Percentiles rank a stretch among this genome's conserved stretches.
These are phyloP conservation scores for Ceriagrion tenellum DNA, from an alignment of 2,888 invertebrate genomes.

Conservation along the genomic window DNA sequence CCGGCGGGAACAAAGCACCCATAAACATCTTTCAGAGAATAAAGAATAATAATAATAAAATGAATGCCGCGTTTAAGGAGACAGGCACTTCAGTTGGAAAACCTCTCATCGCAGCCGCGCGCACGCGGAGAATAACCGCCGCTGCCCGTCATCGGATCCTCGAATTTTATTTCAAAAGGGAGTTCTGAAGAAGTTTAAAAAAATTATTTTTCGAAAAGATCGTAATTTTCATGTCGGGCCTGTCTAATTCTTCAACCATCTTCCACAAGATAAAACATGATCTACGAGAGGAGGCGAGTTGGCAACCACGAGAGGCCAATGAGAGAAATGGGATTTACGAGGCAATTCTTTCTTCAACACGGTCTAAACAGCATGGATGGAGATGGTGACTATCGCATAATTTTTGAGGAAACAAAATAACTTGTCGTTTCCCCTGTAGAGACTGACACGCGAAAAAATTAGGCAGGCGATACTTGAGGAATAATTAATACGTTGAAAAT, in stretches of 20 bases:
- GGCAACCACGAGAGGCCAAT: background rate
- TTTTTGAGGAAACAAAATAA: background rate
- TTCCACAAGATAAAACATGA: background rate
- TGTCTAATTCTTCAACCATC: background rate
- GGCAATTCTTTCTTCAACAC: background rate
- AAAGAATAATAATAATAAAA: slow-evolving; percentile 4
- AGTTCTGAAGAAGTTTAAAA: background rate
- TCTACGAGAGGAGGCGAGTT: background rate
- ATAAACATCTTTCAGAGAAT: slow-evolving; percentile 42
- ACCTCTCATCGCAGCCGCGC: slow-evolving; percentile 21
- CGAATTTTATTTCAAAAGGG: background rate
- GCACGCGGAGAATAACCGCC: background rate
- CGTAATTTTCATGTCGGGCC: background rate
- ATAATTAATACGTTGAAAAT: background rate
- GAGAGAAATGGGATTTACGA: background rate
- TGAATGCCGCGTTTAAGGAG: background rate
- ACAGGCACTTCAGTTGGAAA: background rate
- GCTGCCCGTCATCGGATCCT: background rate
- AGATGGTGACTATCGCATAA: background rate
- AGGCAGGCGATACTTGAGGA: background rate
- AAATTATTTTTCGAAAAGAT: background rate
- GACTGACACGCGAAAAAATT: background rate
- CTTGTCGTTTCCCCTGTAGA: background rate
- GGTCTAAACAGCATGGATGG: background rate
- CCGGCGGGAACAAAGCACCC: slow-evolving; percentile 33